Evolutionary conservation across 2,888 invertebrate species (phyloP).

Genomic region (Melinaea menophilus): DNA sequence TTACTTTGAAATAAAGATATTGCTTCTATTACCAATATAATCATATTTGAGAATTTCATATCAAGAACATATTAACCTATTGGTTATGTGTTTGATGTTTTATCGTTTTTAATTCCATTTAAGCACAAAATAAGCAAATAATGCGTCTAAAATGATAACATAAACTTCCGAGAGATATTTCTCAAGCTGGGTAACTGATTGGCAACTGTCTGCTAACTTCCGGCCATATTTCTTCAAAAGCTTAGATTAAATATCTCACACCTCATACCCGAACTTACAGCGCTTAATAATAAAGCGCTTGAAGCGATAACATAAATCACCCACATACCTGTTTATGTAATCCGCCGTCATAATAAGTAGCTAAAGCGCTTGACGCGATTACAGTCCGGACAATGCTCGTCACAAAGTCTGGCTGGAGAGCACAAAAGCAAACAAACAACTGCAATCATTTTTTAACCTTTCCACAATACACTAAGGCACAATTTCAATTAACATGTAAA

Average conservation of each 20-base stretch:
- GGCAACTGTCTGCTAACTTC: not conserved
- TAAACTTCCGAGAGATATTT: not conserved
- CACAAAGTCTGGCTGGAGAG: conserved; percentile 43
- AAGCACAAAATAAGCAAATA: not conserved
- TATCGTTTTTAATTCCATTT: not conserved
- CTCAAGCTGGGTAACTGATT: not conserved
- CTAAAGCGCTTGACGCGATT: conserved; percentile 56
- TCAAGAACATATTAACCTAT: no score
- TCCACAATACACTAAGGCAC: conserved; percentile 24
- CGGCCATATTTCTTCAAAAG: not conserved
- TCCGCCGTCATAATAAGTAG: conserved; percentile 49
- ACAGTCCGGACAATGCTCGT: conserved; percentile 48
- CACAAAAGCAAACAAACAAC: conserved; percentile 14
- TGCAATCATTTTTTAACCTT: conserved; percentile 13
- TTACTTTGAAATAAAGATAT: conserved; percentile 2
- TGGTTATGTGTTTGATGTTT: no score
- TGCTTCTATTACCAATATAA: not conserved
- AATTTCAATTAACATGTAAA: conserved; percentile 40
- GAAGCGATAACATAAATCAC: conserved; percentile 5
- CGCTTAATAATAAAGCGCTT: conserved; percentile 6
- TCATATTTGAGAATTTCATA: no score
- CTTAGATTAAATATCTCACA: not conserved
- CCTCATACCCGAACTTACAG: not conserved
- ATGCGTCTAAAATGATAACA: no score
- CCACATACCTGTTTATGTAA: conserved; percentile 11